Evolutionary conservation across 2,888 invertebrate species (phyloP), one percentile per base, ranked within the genome.

Genomic region (Metacarcinus magister): DNA sequence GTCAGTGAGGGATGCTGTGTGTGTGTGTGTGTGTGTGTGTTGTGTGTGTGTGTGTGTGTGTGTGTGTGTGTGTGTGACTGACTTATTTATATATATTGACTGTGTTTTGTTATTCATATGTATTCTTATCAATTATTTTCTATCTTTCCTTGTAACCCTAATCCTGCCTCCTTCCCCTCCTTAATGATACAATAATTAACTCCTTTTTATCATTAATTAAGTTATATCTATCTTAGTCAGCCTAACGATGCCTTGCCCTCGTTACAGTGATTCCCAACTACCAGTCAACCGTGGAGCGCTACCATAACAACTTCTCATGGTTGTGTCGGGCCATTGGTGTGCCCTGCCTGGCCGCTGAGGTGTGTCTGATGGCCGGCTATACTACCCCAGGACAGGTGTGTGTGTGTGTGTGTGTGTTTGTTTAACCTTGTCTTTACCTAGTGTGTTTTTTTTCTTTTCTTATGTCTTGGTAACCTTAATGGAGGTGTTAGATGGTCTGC

Each of bases 231-330:
- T 82, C 43, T 28, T 5, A 8, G 75, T 75, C 28, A n/a, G 4
- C 28, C 28, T 23, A 54, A 54, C 1, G n/a, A 23, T n/a, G 75
- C n/a, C 75, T 4, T n/a, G 75, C 48, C 19, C n/a, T 39, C 39
- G 39, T 39, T 39, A 39, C 94, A 96, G 96, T 96, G n/a, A 28
- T 95, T 32, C 90, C 95, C 0, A 93, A n/a, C 32, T 93, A 96
- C 43, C 93, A 95, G 32, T 13, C 89, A 10, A 16, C 87, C 7
- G 93, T 96, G 23, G 92, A 94, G 44, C 91, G 90, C 43, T 96
- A 96, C 46, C 96, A 96, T 93, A 95, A 46, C 5, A 95, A 95
- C 89, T 96, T 96, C 44, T 96, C 96, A 0, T 95, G 96, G 95
- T 67, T 96, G 95, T 94, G 95, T 46, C 93, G 94, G 28, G 95